Percentiles rank a stretch among this genome's conserved stretches.
phyloP scores from a whole-genome alignment of 2,113 vertebrate genomes.

The Chaetura pelagica region DNA sequence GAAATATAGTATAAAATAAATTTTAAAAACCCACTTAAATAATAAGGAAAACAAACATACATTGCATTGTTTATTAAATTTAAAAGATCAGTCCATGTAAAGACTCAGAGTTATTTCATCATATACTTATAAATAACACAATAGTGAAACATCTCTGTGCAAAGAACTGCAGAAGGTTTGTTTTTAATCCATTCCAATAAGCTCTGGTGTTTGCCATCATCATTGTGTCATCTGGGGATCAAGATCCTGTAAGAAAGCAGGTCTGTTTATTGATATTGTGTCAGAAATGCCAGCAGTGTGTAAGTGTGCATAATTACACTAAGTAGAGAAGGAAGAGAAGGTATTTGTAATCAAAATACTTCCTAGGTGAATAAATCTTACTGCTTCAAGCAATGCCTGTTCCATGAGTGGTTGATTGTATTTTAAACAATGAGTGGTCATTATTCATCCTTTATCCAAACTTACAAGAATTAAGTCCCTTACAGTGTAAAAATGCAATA shows the following conservation, averaged over 20 bases:
- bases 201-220: neutral
- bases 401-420: neutral
- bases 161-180: neutral
- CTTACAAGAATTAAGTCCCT: neutral
- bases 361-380: neutral
- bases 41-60: neutral
- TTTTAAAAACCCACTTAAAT: neutral
- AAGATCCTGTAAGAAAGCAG: neutral
- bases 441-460: neutral
- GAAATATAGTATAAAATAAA: neutral
- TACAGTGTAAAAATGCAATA: neutral
- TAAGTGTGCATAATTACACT: neutral
- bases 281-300: neutral
- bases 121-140: neutral
- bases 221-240: neutral
- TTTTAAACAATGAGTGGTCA: neutral
- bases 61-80: neutral
- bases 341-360: neutral
- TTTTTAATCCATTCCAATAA: neutral
- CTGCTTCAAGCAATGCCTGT: neutral
- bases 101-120: neutral
- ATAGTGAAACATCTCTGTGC: neutral
- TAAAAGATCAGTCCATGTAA: neutral
- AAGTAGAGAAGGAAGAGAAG: neutral
- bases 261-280: neutral